A percentile compares a stretch with the other conserved stretches of the same genome.
phyloP scores from a whole-genome alignment of 1,140 invertebrate genomes.

The Nasonia vitripennis region DNA sequence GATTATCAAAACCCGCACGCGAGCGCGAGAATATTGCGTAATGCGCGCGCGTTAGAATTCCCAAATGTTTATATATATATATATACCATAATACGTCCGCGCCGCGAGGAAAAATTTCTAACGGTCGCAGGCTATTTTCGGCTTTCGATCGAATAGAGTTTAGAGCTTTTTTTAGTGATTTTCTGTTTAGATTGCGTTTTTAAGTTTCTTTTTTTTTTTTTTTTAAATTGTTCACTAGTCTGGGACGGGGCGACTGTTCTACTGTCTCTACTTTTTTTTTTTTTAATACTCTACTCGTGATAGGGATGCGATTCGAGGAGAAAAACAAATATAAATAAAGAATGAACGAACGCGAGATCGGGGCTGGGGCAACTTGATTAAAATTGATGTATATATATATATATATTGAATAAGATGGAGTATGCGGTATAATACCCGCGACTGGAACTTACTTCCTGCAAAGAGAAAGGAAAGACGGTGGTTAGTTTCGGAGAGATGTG shows the following conservation, averaged over 20 bases:
- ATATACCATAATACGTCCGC: no score
- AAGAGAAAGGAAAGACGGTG: slow-evolving; percentile 59
- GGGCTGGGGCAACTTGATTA: neutral
- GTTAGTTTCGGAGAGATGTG: neutral
- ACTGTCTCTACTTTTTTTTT: no score
- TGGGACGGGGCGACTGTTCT: neutral
- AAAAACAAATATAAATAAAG: no score
- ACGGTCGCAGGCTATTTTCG: no score
- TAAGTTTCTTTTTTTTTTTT: neutral
- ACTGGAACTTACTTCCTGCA: slow-evolving; percentile 71
- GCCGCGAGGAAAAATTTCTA: neutral
- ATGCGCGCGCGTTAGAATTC: neutral
- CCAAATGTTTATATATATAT: neutral
- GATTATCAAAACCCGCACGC: slow-evolving; percentile 41
- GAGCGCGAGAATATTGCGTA: neutral
- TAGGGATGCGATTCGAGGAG: no score
- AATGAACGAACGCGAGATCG: no score
- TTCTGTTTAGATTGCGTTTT: neutral
- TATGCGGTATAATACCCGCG: slow-evolving; percentile 32
- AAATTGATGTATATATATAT: no score
- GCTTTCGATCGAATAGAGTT: no score
- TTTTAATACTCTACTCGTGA: no score
- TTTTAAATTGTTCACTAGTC: slow-evolving; percentile 10
- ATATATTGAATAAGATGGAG: slow-evolving; percentile 9
- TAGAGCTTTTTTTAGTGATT: neutral